These are phyloP conservation scores for Lycocorax pyrrhopterus DNA, from an alignment of 2,113 vertebrate genomes.

Conservation along the genomic window DNA sequence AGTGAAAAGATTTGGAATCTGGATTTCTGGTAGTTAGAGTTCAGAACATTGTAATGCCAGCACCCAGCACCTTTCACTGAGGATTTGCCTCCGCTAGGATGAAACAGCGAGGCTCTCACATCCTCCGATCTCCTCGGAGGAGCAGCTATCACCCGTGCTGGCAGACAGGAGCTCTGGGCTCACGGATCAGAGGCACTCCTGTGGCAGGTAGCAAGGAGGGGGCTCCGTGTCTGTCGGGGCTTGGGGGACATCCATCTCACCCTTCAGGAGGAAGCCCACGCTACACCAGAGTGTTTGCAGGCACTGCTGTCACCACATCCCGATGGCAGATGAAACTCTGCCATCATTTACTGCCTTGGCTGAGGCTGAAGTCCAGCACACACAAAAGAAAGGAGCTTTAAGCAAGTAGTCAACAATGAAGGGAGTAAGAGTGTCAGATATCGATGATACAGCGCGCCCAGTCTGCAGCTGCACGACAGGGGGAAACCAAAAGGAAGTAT, in stretches of 20 bases:
- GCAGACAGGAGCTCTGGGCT: background rate
- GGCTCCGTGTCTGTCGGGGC: accelerated
- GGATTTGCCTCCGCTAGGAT: background rate
- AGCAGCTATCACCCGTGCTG: background rate
- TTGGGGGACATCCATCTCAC: background rate
- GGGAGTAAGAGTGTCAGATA: background rate
- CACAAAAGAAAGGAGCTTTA: background rate
- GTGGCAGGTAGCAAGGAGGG: background rate
- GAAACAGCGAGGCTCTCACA: background rate
- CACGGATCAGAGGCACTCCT: background rate
- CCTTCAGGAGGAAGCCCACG: background rate
- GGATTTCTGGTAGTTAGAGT: background rate
- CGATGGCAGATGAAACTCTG: background rate
- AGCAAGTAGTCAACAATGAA: background rate
- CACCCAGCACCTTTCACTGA: accelerated
- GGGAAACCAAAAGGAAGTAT: background rate
- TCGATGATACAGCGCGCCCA: background rate
- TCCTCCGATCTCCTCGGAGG: background rate
- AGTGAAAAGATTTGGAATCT: background rate
- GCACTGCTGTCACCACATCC: background rate
- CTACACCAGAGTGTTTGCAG: background rate
- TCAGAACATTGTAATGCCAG: background rate
- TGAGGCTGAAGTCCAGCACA: background rate
- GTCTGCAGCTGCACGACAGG: background rate
- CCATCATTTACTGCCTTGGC: background rate